Conservation (phyloP, 1,140 invertebrate species). For the Archivesica marissinica region DNA sequence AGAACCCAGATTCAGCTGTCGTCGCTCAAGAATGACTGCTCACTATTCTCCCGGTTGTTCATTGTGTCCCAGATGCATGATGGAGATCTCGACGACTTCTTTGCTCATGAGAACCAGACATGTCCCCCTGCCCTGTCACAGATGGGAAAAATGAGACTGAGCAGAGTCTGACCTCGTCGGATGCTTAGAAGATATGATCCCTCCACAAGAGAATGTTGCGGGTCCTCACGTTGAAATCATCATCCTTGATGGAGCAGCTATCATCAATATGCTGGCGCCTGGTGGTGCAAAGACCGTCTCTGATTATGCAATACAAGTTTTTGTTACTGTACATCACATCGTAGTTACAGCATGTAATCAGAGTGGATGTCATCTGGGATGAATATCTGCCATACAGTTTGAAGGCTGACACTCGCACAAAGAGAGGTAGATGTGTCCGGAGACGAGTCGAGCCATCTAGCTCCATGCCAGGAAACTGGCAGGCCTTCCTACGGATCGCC, state of each 20-base stretch:
- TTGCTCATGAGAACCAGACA: constrained; percentile 71
- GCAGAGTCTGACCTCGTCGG: constrained; percentile 63
- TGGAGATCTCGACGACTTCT: constrained; percentile 69
- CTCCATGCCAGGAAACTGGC: neutral
- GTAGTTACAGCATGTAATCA: constrained; percentile 82
- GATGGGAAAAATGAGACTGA: constrained; percentile 32
- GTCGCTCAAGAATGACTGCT: too few relatives aligned
- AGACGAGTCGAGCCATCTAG: neutral
- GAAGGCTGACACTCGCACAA: constrained; percentile 45
- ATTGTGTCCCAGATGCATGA: too few relatives aligned
- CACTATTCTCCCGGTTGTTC: too few relatives aligned
- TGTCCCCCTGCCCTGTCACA: constrained; percentile 65
- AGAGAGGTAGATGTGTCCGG: constrained; percentile 56
- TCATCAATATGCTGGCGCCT: constrained; percentile 63
- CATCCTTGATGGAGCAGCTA: constrained; percentile 60
- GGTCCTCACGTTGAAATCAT: constrained; percentile 17
- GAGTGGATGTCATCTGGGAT: constrained; percentile 64
- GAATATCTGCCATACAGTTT: constrained; percentile 57
- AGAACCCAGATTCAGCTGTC: too few relatives aligned
- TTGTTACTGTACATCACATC: constrained; percentile 46
- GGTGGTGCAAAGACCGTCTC: constrained; percentile 55
- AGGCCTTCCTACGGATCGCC: neutral
- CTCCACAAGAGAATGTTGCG: too few relatives aligned
- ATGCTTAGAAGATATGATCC: constrained; percentile 4
- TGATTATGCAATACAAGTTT: constrained; percentile 55